A percentile compares a stretch with the other conserved stretches of the same genome.
These are phyloP conservation scores for Nycticryphes semicollaris DNA, from an alignment of 2,113 vertebrate genomes.

Conservation along the genomic window DNA sequence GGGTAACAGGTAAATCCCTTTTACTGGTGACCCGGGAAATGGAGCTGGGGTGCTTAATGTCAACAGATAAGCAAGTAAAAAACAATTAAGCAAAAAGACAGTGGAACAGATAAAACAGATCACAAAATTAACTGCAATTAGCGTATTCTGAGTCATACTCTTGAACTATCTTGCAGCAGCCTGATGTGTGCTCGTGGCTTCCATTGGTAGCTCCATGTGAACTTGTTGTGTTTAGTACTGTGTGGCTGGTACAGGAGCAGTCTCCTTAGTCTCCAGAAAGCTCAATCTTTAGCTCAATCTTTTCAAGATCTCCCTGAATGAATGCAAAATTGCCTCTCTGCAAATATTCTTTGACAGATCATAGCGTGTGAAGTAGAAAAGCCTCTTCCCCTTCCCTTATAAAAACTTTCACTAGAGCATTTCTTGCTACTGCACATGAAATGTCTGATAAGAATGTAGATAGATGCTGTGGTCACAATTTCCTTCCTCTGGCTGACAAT, in stretches of 20 bases:
- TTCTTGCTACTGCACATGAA: neutral
- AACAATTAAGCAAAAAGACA: neutral
- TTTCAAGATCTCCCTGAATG: neutral
- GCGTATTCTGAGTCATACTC: rapidly evolving
- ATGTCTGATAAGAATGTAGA: neutral
- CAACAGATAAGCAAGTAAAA: neutral
- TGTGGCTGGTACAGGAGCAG: neutral
- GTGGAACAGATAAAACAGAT: neutral
- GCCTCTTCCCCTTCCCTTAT: neutral
- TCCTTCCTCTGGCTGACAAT: neutral
- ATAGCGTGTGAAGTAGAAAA: neutral
- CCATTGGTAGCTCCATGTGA: neutral
- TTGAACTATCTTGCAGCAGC: neutral
- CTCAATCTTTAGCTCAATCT: neutral
- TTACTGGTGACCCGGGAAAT: neutral
- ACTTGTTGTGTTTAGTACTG: too few relatives aligned
- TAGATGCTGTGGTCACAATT: neutral
- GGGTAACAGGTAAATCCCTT: neutral
- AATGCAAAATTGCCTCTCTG: neutral
- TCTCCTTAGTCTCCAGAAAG: neutral
- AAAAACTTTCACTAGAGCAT: neutral
- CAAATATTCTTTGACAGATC: neutral
- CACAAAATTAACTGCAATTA: neutral
- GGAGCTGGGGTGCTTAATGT: neutral
- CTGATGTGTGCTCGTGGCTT: neutral